Base-by-base conservation (phyloP, 2,797 vertebrate genomes). In the Lagocephalus sceleratus region DNA sequence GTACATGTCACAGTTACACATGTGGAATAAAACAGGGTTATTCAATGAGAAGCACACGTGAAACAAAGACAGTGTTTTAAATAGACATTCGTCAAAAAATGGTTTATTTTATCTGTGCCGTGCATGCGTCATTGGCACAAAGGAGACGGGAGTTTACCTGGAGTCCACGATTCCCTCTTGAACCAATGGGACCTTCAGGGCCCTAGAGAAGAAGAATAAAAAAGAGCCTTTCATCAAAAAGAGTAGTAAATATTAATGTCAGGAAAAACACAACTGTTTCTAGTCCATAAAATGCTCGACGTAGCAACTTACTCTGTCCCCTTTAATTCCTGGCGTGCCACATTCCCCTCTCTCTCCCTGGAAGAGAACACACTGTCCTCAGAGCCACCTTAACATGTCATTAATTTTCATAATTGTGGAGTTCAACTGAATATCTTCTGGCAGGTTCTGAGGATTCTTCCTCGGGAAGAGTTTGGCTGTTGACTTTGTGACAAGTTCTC, bases 301-400 rank as follows among this genome's bases (percentile, higher is more conserved):
- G 52, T 2, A 38, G 25, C 16, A 44, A 80, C 87, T 20, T 87
- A 95, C 94, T 86, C 88, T 80, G 74, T 95, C 94, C 83, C 94
- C 94, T 72, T 95, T 97, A 48, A 90, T 70, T 65, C 94, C 94
- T 66, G 94, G 94, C 61, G 89, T 91, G 49, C 94, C 94, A 79
- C 94, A 97, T 72, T 95, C 92, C 14, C 94, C 94, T 83, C 93
- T 86, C 69, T 94, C 93, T 35, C 95, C 94, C 94, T 96, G 73
- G 5, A 50, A 68, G 11, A 74, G 15, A 66, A 64, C 40, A 19
- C 17, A 42, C 6, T 5, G 12, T 42, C 40, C 40, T 40, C 39
- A 17, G 40, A 9, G 9, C 6, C 15, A 7, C 40, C 15, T 41
- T 19, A 42, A 17, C 16, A n/a, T n/a, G 16, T 19, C 40, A 35